Evolutionary conservation across 2,797 vertebrate genomes (phyloP), one percentile per base, ranked within the genome.

Genomic region (Syndactyla subalaris): DNA sequence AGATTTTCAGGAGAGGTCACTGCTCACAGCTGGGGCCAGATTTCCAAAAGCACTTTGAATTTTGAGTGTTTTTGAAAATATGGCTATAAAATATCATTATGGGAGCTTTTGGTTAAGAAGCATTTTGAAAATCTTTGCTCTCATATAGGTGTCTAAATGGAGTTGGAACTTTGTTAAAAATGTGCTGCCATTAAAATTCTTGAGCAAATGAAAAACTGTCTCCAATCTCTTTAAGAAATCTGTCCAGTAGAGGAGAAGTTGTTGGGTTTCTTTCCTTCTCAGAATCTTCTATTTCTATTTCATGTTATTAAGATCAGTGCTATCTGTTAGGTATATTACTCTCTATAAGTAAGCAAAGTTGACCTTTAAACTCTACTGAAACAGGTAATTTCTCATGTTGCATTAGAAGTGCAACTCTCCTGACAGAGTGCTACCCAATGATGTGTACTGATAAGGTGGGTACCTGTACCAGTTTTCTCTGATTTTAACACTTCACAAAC

Each of bases 1-100:
- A 84, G 92, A 86, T 85, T 86, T 96, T 70, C 79, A 66, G 62
- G n/a, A 88, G 87, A 81, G 87, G 87, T 93, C 93, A 88, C 65
- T 78, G 76, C 48, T 88, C 70, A 83, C 82, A 96, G 48, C 85
- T 95, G 92, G 79, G 73, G 51, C n/a, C 79, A 84, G 19, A 84
- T 91, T 93, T 95, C 82, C 73, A 95, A 91, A 91, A 95, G 7
- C 62, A 52, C 32, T 92, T 88, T 89, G 78, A 83, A 78, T 41
- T 27, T 4, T 78, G 68, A 93, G 65, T 74, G 65, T 36, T 92
- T 94, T 88, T 81, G 72, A 96, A 95, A 59, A 43, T 45, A 34
- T 24, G 23, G 3, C 29, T 93, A 15, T 49, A 70, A 84, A 95
- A 74, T 49, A 34, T 55, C n/a, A 70, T 52, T 81, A 39, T 6